Evolutionary conservation across 2,888 invertebrate genomes (phyloP).

Genomic region (Muschampia plurimacula): DNA sequence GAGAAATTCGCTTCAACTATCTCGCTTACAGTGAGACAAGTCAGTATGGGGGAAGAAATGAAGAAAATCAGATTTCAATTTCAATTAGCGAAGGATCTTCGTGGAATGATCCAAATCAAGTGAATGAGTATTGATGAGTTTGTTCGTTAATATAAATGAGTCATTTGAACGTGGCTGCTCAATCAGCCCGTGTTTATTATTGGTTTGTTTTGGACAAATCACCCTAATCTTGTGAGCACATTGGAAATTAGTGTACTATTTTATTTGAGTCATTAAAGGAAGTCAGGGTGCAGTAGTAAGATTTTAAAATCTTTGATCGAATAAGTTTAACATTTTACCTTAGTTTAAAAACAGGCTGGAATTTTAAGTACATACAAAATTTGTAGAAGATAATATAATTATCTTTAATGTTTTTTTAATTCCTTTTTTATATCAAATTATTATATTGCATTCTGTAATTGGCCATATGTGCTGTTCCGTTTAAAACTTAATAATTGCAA

Average conservation of each 20-base stretch:
- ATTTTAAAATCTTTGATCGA: not conserved
- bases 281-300: too few relatives aligned
- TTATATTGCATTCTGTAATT: too few relatives aligned
- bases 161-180: slow-evolving; percentile 58
- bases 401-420: too few relatives aligned
- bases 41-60: slow-evolving; percentile 51
- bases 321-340: not conserved
- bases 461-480: too few relatives aligned
- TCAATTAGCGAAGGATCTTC: slow-evolving; percentile 83
- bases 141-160: slow-evolving; percentile 80
- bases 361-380: not conserved
- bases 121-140: slow-evolving; percentile 83
- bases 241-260: slow-evolving; percentile 32
- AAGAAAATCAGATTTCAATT: slow-evolving; percentile 85
- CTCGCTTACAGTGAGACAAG: slow-evolving; percentile 20
- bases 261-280: not conserved
- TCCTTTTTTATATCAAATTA: too few relatives aligned
- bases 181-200: slow-evolving; percentile 55
- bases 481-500: too few relatives aligned
- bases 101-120: slow-evolving; percentile 72
- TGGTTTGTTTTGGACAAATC: slow-evolving; percentile 34
- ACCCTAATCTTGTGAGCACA: slow-evolving; percentile 33
- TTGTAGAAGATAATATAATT: too few relatives aligned
- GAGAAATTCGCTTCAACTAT: not conserved
- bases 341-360: not conserved